Evolutionary conservation across 2,888 invertebrate genomes (phyloP), one percentile per base, ranked within the genome.

Genomic region (Lasioglossum morio): DNA sequence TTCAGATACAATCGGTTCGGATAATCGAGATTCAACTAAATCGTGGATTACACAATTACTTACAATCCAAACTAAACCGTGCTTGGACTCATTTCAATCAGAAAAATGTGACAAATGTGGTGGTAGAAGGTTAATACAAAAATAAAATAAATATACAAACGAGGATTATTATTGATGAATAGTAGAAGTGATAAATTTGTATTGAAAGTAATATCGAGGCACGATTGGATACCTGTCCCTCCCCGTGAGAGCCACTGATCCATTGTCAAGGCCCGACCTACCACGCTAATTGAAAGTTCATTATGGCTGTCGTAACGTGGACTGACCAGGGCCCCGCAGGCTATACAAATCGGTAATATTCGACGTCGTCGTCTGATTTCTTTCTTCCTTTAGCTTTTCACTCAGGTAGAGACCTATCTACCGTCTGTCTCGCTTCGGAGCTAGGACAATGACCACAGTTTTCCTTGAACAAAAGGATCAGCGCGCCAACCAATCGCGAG

Each of bases 221-320:
- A 3, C 23, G 8, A 19, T 16, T 23, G 23, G 23, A 8, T 53
- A 23, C 7, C 2, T 53, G 48, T 0, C 10, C 23, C 8, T 78
- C 74, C 79, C 34, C 77, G 40, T 82, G 88, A 89, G 88, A 91
- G 86, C 84, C 88, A 85, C 85, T 86, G 85, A 82, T 84, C 88
- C 89, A 92, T 90, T 91, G 92, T 90, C 92, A 93, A 92, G 91
- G 92, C 88, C 89, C 89, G 82, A 86, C 83, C 79, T 77, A 72
- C 73, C 46, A 30, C n/a, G 72, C 81, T 90, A 88, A 89, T 90
- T 84, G 88, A 81, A 85, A 86, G 82, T 89, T 88, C 81, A 77
- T 90, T 87, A 86, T 30, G 46, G 37, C 8, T 7, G 5, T 30
- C 27, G 27, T 43, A 27, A 27, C 63, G 74, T 77, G 53, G 79